Base-by-base conservation (phyloP, 2,113 vertebrate genomes). In the Pleuronectes platessa region DNA sequence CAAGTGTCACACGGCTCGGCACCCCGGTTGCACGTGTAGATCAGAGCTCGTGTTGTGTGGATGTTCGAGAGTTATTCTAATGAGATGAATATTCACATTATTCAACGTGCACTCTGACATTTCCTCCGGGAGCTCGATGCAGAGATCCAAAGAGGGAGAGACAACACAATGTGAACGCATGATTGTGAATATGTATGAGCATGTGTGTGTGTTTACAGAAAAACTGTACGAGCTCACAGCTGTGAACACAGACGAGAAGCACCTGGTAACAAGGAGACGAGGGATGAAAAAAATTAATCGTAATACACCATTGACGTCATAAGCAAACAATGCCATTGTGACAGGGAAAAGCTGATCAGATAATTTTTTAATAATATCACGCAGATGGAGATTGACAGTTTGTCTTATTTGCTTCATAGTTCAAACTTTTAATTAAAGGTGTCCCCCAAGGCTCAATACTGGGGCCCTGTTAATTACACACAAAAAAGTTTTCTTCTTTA, bases 1-100 rank as follows among this genome's bases (percentile, higher is more conserved):
- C 74, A 68, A 70, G 53, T 3, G 20, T 74, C 79, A 76, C 71
- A 24, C 21, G 71, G 67, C 59, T 61, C 24, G 9, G 49, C 2
- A 54, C 59, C 68, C 42, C 5, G 31, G 51, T 35, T 6, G 17
- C 61, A 68, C 53, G 74, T 61, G 60, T 10, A 21, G 13, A 62
- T 15, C 63, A 49, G 59, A 45, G 2, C 17, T 49, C 23, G 49
- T 45, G 14, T 23, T 49, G 58, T 20, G 65, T 40, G 49, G 20
- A 61, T 20, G 64, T 72, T 58, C 18, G 20, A 10, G 61, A 40
- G 27, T 64, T 5, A 47, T 47, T 47, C 15, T 17, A 47, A 15
- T 47, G 15, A 61, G 68, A 79, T 79, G 49, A 78, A 73, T 53
- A 60, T 61, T 23, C 11, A 54, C 49, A 65, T 76, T 83, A 63